Evolutionary conservation across 2,888 invertebrate genomes (phyloP), one percentile per base, ranked within the genome.

Genomic region (Digitonthophagus gazella): DNA sequence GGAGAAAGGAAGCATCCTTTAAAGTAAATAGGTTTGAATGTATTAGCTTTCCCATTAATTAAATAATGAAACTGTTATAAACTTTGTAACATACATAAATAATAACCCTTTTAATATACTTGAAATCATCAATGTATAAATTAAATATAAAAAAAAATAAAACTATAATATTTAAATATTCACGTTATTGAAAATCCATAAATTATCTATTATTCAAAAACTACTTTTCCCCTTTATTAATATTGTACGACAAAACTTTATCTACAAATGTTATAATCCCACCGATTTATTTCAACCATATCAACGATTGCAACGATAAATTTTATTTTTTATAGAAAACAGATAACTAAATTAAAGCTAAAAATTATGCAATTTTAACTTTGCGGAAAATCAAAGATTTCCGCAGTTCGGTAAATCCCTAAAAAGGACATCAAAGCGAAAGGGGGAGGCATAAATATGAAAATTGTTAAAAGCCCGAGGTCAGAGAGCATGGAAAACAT

Each of bases 401-500:
- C 6, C 11, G 28, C 28, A 44, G 28, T 44, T 11, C 3, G 8
- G 28, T 44, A 44, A 44, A 44, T 44, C 28, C 28, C 28, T 8
- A 44, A 44, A 44, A 44, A 44, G 8, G 28, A 44, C 28, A 44
- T 44, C 28, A 44, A 44, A 44, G 28, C 28, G 11, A 44, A 44
- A 44, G 1, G 28, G 28, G 3, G 11, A 44, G 28, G 28, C 11
- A 44, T 57, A 57, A 18, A 61, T 18, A 14, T 61, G 61, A 15
- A 61, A 19, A 61, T 61, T 61, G 61, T 61, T 61, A 61, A 61
- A 61, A 61, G 61, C 61, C 20, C 28, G 4, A 5, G 16, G 61
- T 19, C 61, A 61, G n/a, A 61, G 20, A 18, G 16, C 20, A 19
- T 61, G 11, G 28, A 44, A 44, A 44, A 44, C 28, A 44, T 44